These are phyloP conservation scores for Drosophila seguyi DNA, from an alignment of 1,140 invertebrate species.

Conservation along the genomic window DNA sequence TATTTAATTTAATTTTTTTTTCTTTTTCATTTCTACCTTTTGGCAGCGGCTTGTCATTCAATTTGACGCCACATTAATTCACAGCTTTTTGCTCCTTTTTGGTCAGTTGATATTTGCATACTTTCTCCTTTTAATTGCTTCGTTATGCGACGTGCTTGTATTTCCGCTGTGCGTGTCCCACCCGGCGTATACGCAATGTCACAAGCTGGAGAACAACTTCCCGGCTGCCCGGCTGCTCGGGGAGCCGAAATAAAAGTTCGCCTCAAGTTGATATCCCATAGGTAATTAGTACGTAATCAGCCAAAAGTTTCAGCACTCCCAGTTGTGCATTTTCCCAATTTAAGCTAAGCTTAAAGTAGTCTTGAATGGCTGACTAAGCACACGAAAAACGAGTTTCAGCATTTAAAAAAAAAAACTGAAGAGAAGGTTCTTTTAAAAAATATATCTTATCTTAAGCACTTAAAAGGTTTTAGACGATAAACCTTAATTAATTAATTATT, in stretches of 20 bases:
- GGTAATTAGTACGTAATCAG: conserved; percentile 28
- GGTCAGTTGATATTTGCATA: conserved; percentile 45
- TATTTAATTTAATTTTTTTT: neutral
- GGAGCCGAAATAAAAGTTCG: conserved; percentile 20
- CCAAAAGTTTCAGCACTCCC: neutral
- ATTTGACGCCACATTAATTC: conserved; percentile 80
- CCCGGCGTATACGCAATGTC: conserved; percentile 55
- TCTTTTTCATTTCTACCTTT: conserved; percentile 18
- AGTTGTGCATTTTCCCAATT: conserved; percentile 10
- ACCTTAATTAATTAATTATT: neutral
- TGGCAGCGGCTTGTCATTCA: conserved; percentile 68
- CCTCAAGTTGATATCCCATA: conserved; percentile 20
- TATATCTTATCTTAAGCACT: rapidly evolving
- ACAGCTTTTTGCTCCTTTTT: conserved; percentile 40
- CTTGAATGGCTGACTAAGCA: conserved; percentile 1
- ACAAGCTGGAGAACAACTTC: neutral
- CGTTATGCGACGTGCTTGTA: conserved; percentile 43
- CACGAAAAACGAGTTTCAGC: neutral
- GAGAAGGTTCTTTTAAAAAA: neutral
- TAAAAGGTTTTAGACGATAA: neutral
- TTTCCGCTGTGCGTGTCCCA: conserved; percentile 7
- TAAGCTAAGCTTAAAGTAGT: neutral
- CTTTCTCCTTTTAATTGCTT: conserved; percentile 67
- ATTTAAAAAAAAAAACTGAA: neutral
- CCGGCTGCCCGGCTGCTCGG: neutral